Evolutionary conservation across 2,113 vertebrate genomes (phyloP).

Genomic region (Leptocoma aspasia): DNA sequence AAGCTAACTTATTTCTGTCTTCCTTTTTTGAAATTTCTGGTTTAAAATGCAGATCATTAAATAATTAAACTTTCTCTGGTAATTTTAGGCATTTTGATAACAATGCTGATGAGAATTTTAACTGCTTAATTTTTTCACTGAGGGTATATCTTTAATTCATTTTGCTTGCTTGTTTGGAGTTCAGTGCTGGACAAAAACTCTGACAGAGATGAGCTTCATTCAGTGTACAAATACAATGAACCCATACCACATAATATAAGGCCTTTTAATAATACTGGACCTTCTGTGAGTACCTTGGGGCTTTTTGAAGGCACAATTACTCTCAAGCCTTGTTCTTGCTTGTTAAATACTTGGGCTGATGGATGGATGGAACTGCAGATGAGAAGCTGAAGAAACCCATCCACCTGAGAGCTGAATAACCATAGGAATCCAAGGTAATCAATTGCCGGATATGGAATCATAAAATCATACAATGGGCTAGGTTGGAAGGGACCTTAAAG

Average conservation of each 20-base stretch:
- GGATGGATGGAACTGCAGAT: neutral
- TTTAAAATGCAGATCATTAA: neutral
- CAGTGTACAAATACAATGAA: neutral
- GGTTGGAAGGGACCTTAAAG: neutral
- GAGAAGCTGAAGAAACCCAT: neutral
- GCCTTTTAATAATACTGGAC: neutral
- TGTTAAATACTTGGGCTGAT: neutral
- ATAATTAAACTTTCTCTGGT: neutral
- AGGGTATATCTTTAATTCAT: neutral
- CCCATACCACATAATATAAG: neutral
- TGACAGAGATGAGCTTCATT: neutral
- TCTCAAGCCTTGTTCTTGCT: neutral
- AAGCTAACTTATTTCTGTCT: neutral
- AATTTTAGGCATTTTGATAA: neutral
- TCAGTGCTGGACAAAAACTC: neutral
- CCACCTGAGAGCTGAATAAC: neutral
- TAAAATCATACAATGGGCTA: neutral
- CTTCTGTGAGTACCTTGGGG: neutral
- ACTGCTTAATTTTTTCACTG: neutral
- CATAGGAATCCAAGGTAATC: neutral
- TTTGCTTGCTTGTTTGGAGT: neutral
- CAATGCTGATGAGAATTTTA: neutral
- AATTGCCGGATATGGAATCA: rapidly evolving
- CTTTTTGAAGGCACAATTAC: neutral
- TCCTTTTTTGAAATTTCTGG: neutral